Evolutionary conservation across 2,113 vertebrate species (phyloP).

Genomic region (Phylloscopus whistleri): DNA sequence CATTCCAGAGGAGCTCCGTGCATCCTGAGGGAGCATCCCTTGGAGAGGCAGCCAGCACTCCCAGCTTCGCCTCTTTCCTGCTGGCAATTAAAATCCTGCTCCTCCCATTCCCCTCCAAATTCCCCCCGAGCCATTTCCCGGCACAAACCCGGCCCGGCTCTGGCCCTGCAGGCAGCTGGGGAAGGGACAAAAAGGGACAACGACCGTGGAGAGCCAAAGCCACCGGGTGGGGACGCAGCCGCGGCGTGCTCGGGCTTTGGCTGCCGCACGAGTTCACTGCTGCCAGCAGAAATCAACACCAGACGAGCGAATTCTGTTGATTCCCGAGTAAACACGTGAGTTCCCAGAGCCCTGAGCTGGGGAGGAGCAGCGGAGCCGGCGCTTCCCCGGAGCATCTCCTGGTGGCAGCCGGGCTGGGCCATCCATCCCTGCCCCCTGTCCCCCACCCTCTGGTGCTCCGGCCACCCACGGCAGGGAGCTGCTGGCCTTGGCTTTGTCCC

Average conservation of each 20-base stretch:
- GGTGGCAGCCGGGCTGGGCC: neutral
- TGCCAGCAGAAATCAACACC: conserved; percentile 15
- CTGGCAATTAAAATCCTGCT: neutral
- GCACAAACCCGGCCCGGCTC: neutral
- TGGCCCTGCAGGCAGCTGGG: neutral
- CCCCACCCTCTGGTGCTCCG: neutral
- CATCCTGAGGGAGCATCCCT: neutral
- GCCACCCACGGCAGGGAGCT: neutral
- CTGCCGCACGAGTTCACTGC: neutral
- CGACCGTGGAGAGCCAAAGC: neutral
- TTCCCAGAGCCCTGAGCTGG: neutral
- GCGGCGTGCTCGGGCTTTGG: fast-evolving
- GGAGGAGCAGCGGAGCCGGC: neutral
- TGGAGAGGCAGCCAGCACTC: neutral
- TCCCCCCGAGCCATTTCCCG: neutral
- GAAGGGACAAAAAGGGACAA: neutral
- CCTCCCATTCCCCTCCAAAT: neutral
- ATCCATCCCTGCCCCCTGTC: neutral
- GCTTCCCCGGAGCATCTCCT: neutral
- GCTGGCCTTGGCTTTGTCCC: neutral
- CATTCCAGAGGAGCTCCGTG: fast-evolving
- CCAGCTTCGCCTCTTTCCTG: neutral
- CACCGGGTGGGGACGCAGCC: fast-evolving
- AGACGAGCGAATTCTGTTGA: neutral
- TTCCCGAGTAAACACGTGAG: neutral